phyloP scores from a whole-genome alignment of 2,113 vertebrate species.

The Sterrhoptilus dennistouni region DNA sequence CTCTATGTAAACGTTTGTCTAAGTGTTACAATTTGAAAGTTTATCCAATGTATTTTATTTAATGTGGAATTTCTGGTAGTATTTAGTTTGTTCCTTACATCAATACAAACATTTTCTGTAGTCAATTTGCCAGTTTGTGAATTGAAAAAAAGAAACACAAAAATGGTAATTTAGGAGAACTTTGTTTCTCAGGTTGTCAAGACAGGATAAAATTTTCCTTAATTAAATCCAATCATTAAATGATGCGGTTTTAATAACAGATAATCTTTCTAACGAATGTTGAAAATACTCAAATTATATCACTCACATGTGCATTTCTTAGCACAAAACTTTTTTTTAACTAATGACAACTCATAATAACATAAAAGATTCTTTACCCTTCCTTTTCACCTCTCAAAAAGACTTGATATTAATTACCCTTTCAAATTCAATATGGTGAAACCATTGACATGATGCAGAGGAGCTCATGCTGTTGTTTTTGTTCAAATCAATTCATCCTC shows the following conservation, averaged over 20 bases:
- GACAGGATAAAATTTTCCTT: not conserved
- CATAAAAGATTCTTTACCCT: not conserved
- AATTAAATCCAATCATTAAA: not conserved
- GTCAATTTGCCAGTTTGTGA: not conserved
- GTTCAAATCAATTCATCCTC: not conserved
- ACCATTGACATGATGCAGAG: not conserved
- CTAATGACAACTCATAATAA: not conserved
- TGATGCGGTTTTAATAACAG: not conserved
- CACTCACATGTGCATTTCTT: not conserved
- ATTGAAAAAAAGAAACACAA: not conserved
- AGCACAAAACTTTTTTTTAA: not conserved
- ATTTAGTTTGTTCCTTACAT: not conserved
- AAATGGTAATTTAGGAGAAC: not conserved
- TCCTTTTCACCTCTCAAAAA: not conserved
- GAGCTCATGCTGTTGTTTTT: not conserved
- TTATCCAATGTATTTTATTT: not conserved
- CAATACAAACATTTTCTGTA: not conserved
- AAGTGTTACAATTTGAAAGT: not conserved
- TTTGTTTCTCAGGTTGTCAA: not conserved
- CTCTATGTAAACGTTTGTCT: not conserved
- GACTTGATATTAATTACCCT: not conserved
- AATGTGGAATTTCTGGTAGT: not conserved
- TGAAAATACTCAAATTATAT: not conserved
- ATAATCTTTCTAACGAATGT: not conserved
- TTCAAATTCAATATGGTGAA: not conserved